Percentiles rank a stretch among this genome's conserved stretches.
phyloP scores from a whole-genome alignment of 2,797 vertebrate genomes.

The Xenentodon cancila region DNA sequence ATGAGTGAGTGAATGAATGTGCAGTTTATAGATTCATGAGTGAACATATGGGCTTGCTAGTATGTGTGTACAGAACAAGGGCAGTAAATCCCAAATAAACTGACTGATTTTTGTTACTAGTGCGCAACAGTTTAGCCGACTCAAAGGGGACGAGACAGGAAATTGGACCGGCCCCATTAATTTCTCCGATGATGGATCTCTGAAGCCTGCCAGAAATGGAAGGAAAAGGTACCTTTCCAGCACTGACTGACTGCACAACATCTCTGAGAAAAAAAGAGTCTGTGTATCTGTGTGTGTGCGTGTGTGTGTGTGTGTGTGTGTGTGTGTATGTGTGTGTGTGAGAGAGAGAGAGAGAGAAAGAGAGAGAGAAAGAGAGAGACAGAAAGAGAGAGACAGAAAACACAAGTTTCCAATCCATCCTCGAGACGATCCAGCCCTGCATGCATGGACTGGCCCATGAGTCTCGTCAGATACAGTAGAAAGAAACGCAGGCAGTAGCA shows the following conservation, averaged over 20 bases:
- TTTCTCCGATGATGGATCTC: constrained; percentile 94
- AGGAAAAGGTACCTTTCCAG: constrained; percentile 94
- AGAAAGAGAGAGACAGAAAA: constrained; percentile 56
- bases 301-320: not conserved
- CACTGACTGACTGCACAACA: constrained; percentile 79
- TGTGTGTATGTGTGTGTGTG: no score
- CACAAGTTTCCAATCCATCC: constrained; percentile 52
- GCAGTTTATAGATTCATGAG: constrained; percentile 41
- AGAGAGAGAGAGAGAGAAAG: no score
- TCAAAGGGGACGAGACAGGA: constrained; percentile 96
- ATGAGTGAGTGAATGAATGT: constrained; percentile 39
- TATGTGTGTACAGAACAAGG: constrained; percentile 58
- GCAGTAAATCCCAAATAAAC: constrained; percentile 83
- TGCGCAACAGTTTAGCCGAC: constrained; percentile 98
- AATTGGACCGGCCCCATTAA: constrained; percentile 98
- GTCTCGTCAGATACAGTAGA: constrained; percentile 51
- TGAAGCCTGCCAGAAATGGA: constrained; percentile 94
- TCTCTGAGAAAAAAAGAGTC: constrained; percentile 70
- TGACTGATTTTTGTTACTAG: constrained; percentile 96
- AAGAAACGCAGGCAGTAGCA: constrained; percentile 42
- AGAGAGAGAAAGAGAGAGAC: not conserved
- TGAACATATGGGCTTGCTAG: constrained; percentile 42
- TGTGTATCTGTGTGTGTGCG: constrained; percentile 8
- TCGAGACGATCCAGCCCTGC: constrained; percentile 70
- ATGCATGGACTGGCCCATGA: constrained; percentile 76